A percentile compares a stretch with the other conserved stretches of the same genome.
These are phyloP conservation scores for Ictalurus furcatus DNA, from an alignment of 2,113 vertebrate genomes.

Conservation along the genomic window DNA sequence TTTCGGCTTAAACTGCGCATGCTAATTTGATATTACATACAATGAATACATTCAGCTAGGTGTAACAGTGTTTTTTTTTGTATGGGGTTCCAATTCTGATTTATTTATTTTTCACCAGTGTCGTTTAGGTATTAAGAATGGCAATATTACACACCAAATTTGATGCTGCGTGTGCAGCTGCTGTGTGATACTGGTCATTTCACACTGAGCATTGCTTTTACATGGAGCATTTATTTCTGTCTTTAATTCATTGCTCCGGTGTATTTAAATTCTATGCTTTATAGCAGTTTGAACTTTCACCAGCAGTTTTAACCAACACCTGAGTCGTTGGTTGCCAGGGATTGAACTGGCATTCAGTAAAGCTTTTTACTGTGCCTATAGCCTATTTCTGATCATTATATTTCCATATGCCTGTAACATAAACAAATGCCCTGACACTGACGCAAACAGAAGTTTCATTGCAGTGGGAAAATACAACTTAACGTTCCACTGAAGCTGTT, in stretches of 20 bases:
- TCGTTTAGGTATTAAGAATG: not conserved
- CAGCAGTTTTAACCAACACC: too few species aligned
- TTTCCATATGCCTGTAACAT: not conserved
- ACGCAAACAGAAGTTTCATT: not conserved
- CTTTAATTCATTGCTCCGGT: too few species aligned
- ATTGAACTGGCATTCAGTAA: too few species aligned
- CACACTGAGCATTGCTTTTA: too few species aligned
- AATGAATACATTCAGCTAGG: not conserved
- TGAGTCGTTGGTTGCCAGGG: too few species aligned
- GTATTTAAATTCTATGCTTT: too few species aligned
- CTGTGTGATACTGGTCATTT: too few species aligned
- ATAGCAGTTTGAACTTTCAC: too few species aligned
- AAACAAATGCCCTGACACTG: not conserved
- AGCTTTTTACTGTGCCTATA: too few species aligned
- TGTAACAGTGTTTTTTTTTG: not conserved
- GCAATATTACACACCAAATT: not conserved
- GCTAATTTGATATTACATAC: not conserved
- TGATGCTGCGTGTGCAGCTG: too few species aligned
- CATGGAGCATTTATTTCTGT: too few species aligned
- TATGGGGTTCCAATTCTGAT: not conserved
- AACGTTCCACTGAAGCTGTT: not conserved
- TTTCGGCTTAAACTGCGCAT: not conserved
- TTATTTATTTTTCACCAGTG: not conserved
- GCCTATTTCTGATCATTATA: not conserved
- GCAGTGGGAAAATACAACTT: not conserved